These are phyloP conservation scores for Selenia dentaria DNA, from an alignment of 2,888 invertebrate genomes.

Conservation along the genomic window DNA sequence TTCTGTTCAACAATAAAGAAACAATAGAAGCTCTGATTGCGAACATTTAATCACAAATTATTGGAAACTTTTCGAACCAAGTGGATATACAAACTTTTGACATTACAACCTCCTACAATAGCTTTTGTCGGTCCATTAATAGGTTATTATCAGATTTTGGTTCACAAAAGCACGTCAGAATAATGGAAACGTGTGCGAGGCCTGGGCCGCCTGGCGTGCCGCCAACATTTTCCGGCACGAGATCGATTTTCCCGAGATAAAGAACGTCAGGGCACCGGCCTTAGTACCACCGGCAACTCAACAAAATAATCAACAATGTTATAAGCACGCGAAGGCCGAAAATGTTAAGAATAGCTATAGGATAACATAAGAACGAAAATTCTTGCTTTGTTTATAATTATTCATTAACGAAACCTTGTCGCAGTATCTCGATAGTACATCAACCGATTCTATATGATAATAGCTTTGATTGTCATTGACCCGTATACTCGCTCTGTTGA, in stretches of 20 bases:
- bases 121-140: constrained; percentile 17
- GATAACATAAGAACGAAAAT: constrained; percentile 15
- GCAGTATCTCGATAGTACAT: constrained; percentile 42
- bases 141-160: constrained; percentile 21
- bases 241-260: constrained; percentile 71
- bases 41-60: constrained; percentile 19
- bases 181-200: constrained; percentile 51
- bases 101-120: constrained; percentile 20
- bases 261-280: constrained; percentile 46
- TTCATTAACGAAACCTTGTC: constrained; percentile 36
- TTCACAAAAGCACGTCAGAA: constrained; percentile 30
- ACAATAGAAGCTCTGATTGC: constrained; percentile 34
- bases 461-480: constrained; percentile 22
- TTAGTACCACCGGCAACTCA: constrained; percentile 50
- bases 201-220: constrained; percentile 54
- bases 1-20: constrained; percentile 20
- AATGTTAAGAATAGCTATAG: constrained; percentile 37
- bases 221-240: constrained; percentile 69
- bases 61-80: constrained; percentile 26
- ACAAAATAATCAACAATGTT: constrained; percentile 47
- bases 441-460: constrained; percentile 26
- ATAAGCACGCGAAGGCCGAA: constrained; percentile 54
- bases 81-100: constrained; percentile 20
- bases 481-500: constrained; percentile 23
- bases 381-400: constrained; percentile 18